Conservation (phyloP, 1,140 invertebrate genomes). For the Drosophila teissieri region DNA sequence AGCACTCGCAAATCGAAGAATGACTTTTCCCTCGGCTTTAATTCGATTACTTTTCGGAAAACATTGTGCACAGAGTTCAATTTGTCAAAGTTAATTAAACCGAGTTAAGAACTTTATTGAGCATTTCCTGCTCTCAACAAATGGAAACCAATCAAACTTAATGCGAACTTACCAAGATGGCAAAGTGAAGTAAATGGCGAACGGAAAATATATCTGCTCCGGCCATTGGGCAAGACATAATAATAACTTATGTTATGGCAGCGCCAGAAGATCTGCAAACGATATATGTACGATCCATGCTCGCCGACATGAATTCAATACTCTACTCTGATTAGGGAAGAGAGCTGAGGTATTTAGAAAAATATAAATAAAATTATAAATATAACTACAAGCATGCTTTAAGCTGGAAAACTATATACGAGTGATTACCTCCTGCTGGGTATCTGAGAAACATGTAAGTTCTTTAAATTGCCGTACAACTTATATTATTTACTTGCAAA, state of each 20-base stretch:
- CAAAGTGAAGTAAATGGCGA: conserved; percentile 19
- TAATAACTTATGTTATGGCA: conserved; percentile 78
- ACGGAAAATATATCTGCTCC: conserved; percentile 31
- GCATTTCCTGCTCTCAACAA: conserved; percentile 53
- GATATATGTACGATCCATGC: conserved; percentile 49
- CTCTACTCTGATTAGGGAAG: not conserved
- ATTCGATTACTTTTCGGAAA: conserved; percentile 40
- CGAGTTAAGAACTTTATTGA: conserved; percentile 56
- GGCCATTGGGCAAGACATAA: conserved; percentile 61
- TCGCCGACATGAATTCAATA: conserved; percentile 18
- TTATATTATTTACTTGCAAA: too few species aligned
- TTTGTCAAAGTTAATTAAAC: conserved; percentile 65
- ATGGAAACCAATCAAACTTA: conserved; percentile 70
- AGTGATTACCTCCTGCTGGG: too few species aligned
- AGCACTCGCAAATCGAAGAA: not conserved
- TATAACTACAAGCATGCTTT: too few species aligned
- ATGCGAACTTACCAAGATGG: conserved; percentile 23
- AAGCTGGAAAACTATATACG: too few species aligned
- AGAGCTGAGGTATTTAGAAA: too few species aligned
- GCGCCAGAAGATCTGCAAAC: conserved; percentile 71
- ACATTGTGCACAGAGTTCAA: conserved; percentile 50
- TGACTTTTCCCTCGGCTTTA: conserved; percentile 33
- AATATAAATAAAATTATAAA: too few species aligned
- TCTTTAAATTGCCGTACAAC: too few species aligned
- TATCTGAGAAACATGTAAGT: too few species aligned